Conservation (phyloP, 1,140 invertebrate genomes). For the Megalonaias nervosa region DNA sequence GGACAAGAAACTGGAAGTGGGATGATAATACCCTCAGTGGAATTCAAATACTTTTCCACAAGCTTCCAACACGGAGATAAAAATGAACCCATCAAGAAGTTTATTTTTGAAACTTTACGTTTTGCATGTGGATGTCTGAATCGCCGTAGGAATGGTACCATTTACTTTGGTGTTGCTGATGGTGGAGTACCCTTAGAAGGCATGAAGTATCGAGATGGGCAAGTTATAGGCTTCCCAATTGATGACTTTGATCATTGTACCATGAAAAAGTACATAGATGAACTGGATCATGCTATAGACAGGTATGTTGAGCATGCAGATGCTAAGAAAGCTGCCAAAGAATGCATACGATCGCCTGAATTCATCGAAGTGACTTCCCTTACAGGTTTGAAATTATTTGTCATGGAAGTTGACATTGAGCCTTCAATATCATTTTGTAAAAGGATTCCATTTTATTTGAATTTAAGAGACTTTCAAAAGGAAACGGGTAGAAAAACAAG, state of each 20-base stretch:
- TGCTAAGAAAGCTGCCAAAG: not conserved
- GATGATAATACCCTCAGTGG: slow-evolving; percentile 9
- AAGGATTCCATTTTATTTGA: slow-evolving; percentile 11
- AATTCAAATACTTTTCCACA: slow-evolving; percentile 18
- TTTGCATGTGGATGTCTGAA: slow-evolving; percentile 30
- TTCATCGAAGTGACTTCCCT: slow-evolving; percentile 19
- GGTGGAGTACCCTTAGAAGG: not conserved
- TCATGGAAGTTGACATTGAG: slow-evolving; percentile 33
- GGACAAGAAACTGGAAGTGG: slow-evolving; percentile 22
- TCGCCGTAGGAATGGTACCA: slow-evolving; percentile 33
- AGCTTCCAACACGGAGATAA: slow-evolving; percentile 1
- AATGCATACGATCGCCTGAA: slow-evolving; percentile 23
- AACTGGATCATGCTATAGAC: not conserved
- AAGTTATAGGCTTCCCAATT: slow-evolving; percentile 10
- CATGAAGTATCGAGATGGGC: not conserved
- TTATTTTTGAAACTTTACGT: slow-evolving; percentile 15
- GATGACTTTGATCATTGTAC: not conserved
- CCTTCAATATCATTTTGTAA: slow-evolving; percentile 11
- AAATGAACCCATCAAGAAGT: not conserved
- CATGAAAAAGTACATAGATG: slow-evolving; percentile 18
- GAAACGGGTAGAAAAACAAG: not conserved
- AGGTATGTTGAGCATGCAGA: slow-evolving; percentile 2
- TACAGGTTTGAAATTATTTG: not conserved
- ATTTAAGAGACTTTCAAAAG: slow-evolving; percentile 5
- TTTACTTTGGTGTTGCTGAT: slow-evolving; percentile 35